Evolutionary conservation across 1,140 invertebrate genomes (phyloP), one percentile per base, ranked within the genome.

Genomic region (Procambarus clarkii): DNA sequence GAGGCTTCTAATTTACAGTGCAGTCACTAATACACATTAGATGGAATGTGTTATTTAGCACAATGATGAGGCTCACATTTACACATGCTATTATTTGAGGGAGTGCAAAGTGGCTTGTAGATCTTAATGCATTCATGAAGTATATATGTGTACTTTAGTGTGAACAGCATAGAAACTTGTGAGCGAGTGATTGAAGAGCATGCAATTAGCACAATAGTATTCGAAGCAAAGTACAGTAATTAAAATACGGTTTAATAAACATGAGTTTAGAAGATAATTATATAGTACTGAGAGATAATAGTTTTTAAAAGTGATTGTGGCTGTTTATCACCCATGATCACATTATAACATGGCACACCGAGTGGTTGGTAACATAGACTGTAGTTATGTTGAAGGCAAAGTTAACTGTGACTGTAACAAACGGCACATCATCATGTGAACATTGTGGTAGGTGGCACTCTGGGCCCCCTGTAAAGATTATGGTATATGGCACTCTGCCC

Each of bases 131-230:
- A 74, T 15, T 34, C 34, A 34, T 34, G 11, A 21, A 34, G n/a
- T 74, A 74, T n/a, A 34, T 24, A 74, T 74, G 2, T 74, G 69
- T 74, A 74, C 69, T 34, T 5, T 74, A 74, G 69, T 74, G 69
- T 74, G 69, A n/a, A 74, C 15, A 74, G 69, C 24, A 34, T 69
- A 74, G n/a, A 9, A 74, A 74, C 4, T 74, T 24, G 15, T 74
- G 34, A 34, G 8, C 24, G 69, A 74, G 34, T 74, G 69, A 24
- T 74, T 74, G 34, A 74, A 11, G 5, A 74, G 69, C 69, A 74
- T 74, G 69, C 69, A 74, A 34, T 74, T 74, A 74, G 69, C 69
- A 74, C 69, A 34, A 74, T 74, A 74, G 24, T 74, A 11, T 34
- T 34, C 3, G 7, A 34, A 74, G 69, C 21, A 74, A 34, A 74